A percentile compares a stretch with the other conserved stretches of the same genome.
These are phyloP conservation scores for Zootermopsis nevadensis DNA, from an alignment of 2,888 invertebrate species.

Conservation along the genomic window DNA sequence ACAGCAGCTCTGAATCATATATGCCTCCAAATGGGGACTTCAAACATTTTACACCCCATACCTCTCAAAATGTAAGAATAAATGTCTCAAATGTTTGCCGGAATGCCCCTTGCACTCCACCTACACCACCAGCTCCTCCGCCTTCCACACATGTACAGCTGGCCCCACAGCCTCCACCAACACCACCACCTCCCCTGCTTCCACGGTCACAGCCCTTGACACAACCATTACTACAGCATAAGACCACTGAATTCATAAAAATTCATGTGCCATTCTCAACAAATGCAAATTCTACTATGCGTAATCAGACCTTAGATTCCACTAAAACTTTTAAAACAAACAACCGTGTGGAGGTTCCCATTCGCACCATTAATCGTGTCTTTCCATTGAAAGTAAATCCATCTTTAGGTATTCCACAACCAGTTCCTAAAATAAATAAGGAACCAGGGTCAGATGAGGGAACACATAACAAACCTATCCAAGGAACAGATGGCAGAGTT, in stretches of 20 bases:
- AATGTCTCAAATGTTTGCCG: not conserved
- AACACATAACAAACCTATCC: not conserved
- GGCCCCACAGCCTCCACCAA: conserved; percentile 8
- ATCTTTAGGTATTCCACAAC: not conserved
- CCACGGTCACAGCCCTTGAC: not conserved
- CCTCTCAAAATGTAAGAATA: not conserved
- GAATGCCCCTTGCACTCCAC: not conserved
- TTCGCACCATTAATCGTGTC: conserved; percentile 21
- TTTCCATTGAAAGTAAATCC: conserved; percentile 36
- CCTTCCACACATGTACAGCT: conserved; percentile 6
- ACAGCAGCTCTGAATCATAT: not conserved
- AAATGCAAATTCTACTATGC: not conserved
- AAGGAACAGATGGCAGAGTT: not conserved
- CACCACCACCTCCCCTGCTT: conserved; percentile 10
- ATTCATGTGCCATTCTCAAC: not conserved
- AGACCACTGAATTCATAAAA: not conserved
- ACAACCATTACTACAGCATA: conserved; percentile 14
- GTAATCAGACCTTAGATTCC: not conserved
- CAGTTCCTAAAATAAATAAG: not conserved
- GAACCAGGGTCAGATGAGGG: not conserved
- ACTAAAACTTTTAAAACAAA: not conserved
- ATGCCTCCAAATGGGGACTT: conserved; percentile 4
- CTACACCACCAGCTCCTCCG: conserved; percentile 34
- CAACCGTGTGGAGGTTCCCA: not conserved
- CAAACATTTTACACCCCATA: not conserved